phyloP scores from a whole-genome alignment of 2,888 invertebrate genomes.

The Schizaphis graminum region DNA sequence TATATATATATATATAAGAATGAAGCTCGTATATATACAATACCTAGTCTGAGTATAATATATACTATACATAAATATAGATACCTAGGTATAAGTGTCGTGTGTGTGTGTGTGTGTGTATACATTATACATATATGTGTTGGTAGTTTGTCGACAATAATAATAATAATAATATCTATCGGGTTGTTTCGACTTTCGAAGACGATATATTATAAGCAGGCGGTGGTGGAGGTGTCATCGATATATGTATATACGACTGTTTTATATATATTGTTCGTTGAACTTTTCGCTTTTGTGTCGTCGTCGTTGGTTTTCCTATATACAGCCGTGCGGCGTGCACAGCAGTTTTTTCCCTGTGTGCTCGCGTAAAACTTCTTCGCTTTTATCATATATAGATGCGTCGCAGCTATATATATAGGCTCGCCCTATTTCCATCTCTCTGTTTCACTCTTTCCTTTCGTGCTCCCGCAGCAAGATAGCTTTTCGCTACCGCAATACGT shows the following conservation, averaged over 20 bases:
- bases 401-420: neutral
- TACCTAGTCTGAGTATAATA: neutral
- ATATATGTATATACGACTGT: neutral
- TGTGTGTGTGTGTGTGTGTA: neutral
- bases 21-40: neutral
- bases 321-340: neutral
- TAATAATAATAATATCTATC: conserved; percentile 48
- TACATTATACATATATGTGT: neutral
- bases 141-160: neutral
- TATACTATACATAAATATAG: neutral
- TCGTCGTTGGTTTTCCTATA: conserved; percentile 15
- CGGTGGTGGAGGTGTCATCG: conserved; percentile 25
- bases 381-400: conserved; percentile 29
- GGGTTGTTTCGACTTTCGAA: conserved; percentile 54
- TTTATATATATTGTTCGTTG: conserved; percentile 38
- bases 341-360: neutral
- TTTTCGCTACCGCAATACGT: neutral
- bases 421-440: neutral
- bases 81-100: neutral
- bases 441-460: neutral
- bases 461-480: neutral
- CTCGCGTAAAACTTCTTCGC: conserved; percentile 47
- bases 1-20: neutral
- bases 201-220: conserved; percentile 58
- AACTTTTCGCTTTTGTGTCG: conserved; percentile 57